A percentile compares a stretch with the other conserved stretches of the same genome.
phyloP scores from a whole-genome alignment of 1,140 invertebrate genomes.

The Nixonia krombeini region DNA sequence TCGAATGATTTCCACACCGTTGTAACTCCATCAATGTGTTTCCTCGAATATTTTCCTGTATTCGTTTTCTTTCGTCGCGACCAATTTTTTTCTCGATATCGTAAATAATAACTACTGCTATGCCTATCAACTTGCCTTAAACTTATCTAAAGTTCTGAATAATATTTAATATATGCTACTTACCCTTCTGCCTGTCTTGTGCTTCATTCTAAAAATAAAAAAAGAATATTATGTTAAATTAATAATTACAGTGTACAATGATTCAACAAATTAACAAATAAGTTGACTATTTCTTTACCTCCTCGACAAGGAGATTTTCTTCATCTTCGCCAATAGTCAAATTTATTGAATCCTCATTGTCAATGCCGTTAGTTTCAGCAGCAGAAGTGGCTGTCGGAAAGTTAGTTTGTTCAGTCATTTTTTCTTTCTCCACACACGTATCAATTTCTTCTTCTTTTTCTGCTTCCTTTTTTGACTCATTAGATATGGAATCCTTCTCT shows the following conservation, averaged over 20 bases:
- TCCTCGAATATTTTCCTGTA: background rate
- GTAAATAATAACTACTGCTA: background rate
- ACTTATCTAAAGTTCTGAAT: constrained; percentile 3
- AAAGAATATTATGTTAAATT: too few species aligned
- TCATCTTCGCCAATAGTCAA: constrained; percentile 86
- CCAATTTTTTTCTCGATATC: background rate
- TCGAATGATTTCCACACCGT: too few species aligned
- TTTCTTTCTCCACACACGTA: constrained; percentile 5
- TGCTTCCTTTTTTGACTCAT: constrained; percentile 61
- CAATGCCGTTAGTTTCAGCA: constrained; percentile 71
- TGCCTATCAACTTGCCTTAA: too few species aligned
- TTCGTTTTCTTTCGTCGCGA: background rate
- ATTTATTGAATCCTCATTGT: constrained; percentile 86
- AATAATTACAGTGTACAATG: too few species aligned
- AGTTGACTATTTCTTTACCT: too few species aligned
- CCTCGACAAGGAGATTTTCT: constrained; percentile 81
- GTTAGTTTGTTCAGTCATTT: constrained; percentile 9
- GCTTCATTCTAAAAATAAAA: constrained; percentile 47
- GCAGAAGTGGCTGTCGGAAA: constrained; percentile 22
- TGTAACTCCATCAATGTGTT: too few species aligned
- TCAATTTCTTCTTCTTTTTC: constrained; percentile 49
- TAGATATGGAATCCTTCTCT: too few species aligned
- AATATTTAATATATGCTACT: constrained; percentile 44
- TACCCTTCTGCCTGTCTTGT: constrained; percentile 66
- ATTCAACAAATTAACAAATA: too few species aligned